Evolutionary conservation across 2,113 vertebrate species (phyloP).

Genomic region (Ceratotherium simum): DNA sequence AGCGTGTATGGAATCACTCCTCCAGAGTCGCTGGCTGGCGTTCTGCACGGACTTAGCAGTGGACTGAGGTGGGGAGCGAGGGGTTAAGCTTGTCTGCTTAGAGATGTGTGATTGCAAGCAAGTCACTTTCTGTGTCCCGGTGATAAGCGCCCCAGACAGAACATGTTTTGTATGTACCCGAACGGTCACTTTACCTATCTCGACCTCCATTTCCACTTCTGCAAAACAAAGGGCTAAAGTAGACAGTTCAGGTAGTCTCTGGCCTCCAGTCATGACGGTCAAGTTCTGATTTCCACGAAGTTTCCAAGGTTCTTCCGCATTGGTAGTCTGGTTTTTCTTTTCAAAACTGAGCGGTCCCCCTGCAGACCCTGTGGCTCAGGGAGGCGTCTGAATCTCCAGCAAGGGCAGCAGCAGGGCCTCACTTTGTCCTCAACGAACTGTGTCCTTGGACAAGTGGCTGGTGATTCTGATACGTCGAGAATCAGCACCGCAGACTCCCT

Average conservation of each 20-base stretch:
- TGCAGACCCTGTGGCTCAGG: neutral
- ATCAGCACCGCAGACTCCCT: neutral
- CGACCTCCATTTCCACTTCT: neutral
- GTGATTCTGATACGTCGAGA: neutral
- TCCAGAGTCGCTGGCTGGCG: neutral
- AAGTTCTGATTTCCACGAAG: neutral
- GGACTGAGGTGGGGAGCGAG: neutral
- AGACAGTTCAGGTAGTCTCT: neutral
- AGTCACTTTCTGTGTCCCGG: neutral
- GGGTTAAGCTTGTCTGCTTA: neutral
- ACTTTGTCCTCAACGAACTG: too few relatives aligned
- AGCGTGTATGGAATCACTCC: neutral
- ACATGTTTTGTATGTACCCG: neutral
- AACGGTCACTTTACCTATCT: too few relatives aligned
- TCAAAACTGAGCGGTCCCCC: neutral
- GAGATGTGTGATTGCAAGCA: neutral
- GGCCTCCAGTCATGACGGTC: neutral
- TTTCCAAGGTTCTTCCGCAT: neutral
- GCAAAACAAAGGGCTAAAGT: neutral
- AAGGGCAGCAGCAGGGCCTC: neutral
- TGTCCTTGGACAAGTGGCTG: neutral
- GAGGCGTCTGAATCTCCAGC: neutral
- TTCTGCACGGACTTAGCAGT: neutral
- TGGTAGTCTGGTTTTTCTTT: neutral
- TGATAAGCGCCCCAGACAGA: neutral